Evolutionary conservation across 2,888 invertebrate species (phyloP).

Genomic region (Ornithoptera priamus): DNA sequence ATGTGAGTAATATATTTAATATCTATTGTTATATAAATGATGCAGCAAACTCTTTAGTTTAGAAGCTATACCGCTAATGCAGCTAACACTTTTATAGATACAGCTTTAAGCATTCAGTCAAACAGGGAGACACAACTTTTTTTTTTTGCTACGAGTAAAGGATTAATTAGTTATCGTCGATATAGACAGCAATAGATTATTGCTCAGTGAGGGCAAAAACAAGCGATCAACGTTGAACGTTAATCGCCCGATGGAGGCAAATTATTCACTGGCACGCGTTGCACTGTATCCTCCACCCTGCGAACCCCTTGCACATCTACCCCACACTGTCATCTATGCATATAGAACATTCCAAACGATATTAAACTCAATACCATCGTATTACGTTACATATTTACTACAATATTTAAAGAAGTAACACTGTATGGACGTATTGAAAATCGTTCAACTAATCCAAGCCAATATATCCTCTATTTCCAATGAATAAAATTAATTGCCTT

Average conservation of each 20-base stretch:
- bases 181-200: slow-evolving; percentile 30
- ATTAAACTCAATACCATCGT: slow-evolving; percentile 26
- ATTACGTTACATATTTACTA: slow-evolving; percentile 35
- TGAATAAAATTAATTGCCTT: slow-evolving; percentile 74
- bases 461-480: slow-evolving; percentile 76
- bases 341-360: slow-evolving; percentile 31
- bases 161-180: slow-evolving; percentile 28
- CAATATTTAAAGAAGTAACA: slow-evolving; percentile 31
- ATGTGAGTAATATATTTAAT: not conserved
- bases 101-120: slow-evolving; percentile 21
- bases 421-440: slow-evolving; percentile 38
- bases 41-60: slow-evolving; percentile 2
- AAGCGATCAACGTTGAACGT: slow-evolving; percentile 62
- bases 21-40: slow-evolving; percentile 8
- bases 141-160: slow-evolving; percentile 23
- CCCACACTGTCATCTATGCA: slow-evolving; percentile 34
- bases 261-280: slow-evolving; percentile 79
- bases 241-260: slow-evolving; percentile 76
- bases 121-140: slow-evolving; percentile 27
- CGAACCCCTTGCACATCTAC: slow-evolving; percentile 47
- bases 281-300: slow-evolving; percentile 65
- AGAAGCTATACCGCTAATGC: slow-evolving; percentile 14
- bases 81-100: slow-evolving; percentile 23
- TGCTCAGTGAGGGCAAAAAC: slow-evolving; percentile 49
- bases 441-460: slow-evolving; percentile 74